A percentile compares a stretch with the other conserved stretches of the same genome.
Evolutionary conservation across 2,113 vertebrate genomes (phyloP).

Genomic region (Pyxicephalus adspersus): DNA sequence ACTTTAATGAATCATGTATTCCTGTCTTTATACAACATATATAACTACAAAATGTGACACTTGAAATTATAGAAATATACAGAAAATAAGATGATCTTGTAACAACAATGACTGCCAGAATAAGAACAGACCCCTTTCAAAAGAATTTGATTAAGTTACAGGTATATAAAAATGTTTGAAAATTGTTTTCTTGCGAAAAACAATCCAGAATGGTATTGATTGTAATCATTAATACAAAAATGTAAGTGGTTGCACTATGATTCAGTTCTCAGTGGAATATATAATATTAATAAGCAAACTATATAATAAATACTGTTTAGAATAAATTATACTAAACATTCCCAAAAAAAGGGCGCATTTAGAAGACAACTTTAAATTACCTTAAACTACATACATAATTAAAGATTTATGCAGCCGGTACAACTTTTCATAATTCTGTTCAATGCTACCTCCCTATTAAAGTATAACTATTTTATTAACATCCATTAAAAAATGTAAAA

Average conservation of each 20-base stretch:
- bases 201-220: neutral
- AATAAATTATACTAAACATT: too few relatives aligned
- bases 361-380: too few relatives aligned
- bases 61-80: slow-evolving; percentile 11
- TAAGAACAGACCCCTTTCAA: neutral
- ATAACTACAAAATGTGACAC: slow-evolving; percentile 16
- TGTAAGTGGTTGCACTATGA: neutral
- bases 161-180: neutral
- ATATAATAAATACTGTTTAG: neutral
- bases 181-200: slow-evolving; percentile 54
- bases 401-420: too few relatives aligned
- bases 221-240: slow-evolving; percentile 8
- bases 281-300: neutral
- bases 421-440: too few relatives aligned
- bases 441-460: too few relatives aligned
- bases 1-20: slow-evolving; percentile 23
- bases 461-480: too few relatives aligned
- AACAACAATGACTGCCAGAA: slow-evolving; percentile 39
- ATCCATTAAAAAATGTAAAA: too few relatives aligned
- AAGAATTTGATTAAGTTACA: neutral
- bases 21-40: slow-evolving; percentile 51
- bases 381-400: too few relatives aligned
- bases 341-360: too few relatives aligned
- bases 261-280: neutral
- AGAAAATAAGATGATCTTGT: slow-evolving; percentile 55